Base-by-base conservation (phyloP, 2,113 vertebrate genomes). In the Ranitomeya imitator region DNA sequence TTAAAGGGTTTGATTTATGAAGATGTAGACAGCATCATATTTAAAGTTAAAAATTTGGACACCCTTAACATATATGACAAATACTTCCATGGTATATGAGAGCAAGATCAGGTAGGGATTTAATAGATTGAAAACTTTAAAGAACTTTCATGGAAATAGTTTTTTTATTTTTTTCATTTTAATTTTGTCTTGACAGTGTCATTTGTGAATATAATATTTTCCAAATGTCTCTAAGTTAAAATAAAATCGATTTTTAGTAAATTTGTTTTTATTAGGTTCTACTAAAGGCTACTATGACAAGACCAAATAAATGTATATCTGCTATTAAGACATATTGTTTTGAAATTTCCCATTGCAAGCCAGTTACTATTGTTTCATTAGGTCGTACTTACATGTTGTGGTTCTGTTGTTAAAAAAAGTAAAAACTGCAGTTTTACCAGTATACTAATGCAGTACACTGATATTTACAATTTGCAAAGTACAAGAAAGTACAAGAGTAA, bases 31-130 rank as follows among this genome's bases (percentile, higher is more conserved):
- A 8, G 37, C 21, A 9, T 19, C 37, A 31, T 63, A 31, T 63
- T 63, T 82, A 59, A 82, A 60, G 79, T 52, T 60, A 26, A 14
- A 57, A 8, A 57, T 80, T 21, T n/a, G 23, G 16, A 59, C 57
- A 80, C 57, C 55, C 31, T 60, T 31, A 80, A 82, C 18, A 82
- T 60, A 60, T 82, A 37, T 61, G 63, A 10, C 31, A 83, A 37
- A 83, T 69, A 4, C 51, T 45, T 37, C 61, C 37, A 52, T 83
- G 45, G 61, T 67, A 51, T 12, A 45, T 60, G 19, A 63, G 80
- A 37, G 61, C 61, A 65, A n/a, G 37, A 67, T 83, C 61, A 83
- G n/a, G 2, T 59, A 31, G 23, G 7, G 26, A 31, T 61, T 81
- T 61, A 8, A 23, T 8, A 63, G 61, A 67, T 83, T 19, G n/a